These are phyloP conservation scores for Myotis brandtii DNA, from an alignment of 2,113 vertebrate genomes.

Conservation along the genomic window DNA sequence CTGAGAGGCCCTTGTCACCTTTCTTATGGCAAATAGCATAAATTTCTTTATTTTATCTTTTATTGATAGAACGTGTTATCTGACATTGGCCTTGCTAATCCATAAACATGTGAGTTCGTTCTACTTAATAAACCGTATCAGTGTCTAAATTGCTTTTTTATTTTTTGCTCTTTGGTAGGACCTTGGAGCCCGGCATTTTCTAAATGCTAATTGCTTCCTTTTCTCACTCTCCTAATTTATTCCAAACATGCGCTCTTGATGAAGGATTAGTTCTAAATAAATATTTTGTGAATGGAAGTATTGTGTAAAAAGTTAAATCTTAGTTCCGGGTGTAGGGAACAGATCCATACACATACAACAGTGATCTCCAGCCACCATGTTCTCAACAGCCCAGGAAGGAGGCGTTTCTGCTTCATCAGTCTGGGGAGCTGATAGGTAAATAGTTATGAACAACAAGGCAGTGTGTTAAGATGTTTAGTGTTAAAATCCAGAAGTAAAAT, in stretches of 20 bases:
- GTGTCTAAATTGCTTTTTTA: conserved; percentile 68
- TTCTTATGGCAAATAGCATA: not conserved
- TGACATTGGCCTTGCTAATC: conserved; percentile 19
- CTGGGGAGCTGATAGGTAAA: conserved; percentile 41
- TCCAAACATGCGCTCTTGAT: conserved; percentile 59
- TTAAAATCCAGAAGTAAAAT: conserved; percentile 60
- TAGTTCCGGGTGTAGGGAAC: conserved; percentile 52
- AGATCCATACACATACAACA: conserved; percentile 56
- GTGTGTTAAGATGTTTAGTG: conserved; percentile 31
- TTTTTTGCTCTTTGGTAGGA: conserved; percentile 62
- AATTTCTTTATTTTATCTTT: not conserved
- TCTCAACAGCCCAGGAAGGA: conserved; percentile 62
- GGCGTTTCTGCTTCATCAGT: conserved; percentile 61
- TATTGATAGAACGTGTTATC: conserved; percentile 7
- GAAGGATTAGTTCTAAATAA: conserved; percentile 76
- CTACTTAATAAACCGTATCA: conserved; percentile 72
- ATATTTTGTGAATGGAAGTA: conserved; percentile 77
- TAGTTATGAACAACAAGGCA: conserved; percentile 43
- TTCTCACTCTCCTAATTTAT: conserved; percentile 68
- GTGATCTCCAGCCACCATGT: conserved; percentile 66
- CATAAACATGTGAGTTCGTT: conserved; percentile 48
- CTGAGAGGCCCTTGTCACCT: not conserved
- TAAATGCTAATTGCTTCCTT: conserved; percentile 80
- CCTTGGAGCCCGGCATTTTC: conserved; percentile 70
- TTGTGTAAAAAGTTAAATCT: conserved; percentile 50